These are phyloP conservation scores for Garrulus glandarius DNA, from an alignment of 2,797 vertebrate genomes.

Conservation along the genomic window DNA sequence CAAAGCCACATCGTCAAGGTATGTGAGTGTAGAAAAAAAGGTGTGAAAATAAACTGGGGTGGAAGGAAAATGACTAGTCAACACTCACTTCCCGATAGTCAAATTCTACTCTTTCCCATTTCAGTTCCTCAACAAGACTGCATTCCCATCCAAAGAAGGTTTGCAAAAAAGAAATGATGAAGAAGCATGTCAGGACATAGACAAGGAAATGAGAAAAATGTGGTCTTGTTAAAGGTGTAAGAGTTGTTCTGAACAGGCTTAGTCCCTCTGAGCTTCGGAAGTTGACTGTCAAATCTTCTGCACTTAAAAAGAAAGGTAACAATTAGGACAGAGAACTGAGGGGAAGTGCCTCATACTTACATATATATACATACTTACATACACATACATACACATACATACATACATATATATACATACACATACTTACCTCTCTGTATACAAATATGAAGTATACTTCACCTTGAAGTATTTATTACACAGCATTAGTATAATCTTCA, in stretches of 20 bases:
- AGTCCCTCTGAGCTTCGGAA: neutral
- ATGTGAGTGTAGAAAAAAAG: neutral
- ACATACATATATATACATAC: too few species aligned
- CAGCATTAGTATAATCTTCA: neutral
- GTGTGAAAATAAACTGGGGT: neutral
- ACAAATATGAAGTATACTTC: neutral
- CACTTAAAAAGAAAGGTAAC: neutral
- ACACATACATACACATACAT: too few species aligned
- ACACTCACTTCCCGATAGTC: neutral
- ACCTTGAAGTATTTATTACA: neutral
- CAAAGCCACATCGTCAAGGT: neutral
- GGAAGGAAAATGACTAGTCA: neutral
- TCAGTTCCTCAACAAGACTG: neutral
- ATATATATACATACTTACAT: too few species aligned
- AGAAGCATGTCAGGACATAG: fast-evolving
- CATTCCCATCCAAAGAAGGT: neutral
- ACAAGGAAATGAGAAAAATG: neutral
- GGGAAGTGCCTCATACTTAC: neutral
- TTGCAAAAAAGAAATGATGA: neutral
- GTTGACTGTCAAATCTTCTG: neutral
- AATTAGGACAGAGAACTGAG: neutral
- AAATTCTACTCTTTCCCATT: neutral
- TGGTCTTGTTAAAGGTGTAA: neutral
- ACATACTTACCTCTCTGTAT: neutral
- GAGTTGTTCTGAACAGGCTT: neutral